phyloP scores from a whole-genome alignment of 2,113 vertebrate genomes.

The Aegotheles bennettii region DNA sequence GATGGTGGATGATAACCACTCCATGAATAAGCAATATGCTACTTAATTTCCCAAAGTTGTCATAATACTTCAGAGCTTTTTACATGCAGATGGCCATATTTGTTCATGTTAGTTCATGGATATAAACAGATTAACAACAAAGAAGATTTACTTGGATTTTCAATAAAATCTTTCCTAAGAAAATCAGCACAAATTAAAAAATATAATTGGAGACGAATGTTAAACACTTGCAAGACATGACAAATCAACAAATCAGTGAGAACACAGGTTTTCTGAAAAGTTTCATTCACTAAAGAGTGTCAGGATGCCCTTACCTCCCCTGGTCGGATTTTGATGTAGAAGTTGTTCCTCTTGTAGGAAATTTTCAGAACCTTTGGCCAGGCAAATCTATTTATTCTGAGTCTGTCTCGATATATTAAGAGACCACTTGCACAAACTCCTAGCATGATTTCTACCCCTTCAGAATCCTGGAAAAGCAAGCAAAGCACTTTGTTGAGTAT shows the following conservation, averaged over 20 bases:
- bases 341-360: constrained; percentile 98
- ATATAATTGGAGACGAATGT: neutral
- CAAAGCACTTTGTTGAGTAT: neutral
- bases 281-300: neutral
- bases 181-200: neutral
- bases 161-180: neutral
- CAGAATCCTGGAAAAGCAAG: constrained; percentile 85
- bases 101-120: neutral
- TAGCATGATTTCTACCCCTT: constrained; percentile 97
- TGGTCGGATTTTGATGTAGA: constrained; percentile 97
- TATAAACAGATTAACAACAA: neutral
- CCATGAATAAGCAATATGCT: neutral
- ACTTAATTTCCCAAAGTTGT: neutral
- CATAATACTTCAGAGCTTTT: neutral
- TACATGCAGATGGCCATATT: neutral
- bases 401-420: constrained; percentile 92
- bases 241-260: neutral
- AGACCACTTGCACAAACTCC: constrained; percentile 95
- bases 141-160: neutral
- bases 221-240: neutral
- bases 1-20: neutral
- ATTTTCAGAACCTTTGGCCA: constrained; percentile 99
- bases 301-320: constrained; percentile 83
- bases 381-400: constrained; percentile 95
- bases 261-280: neutral